These are phyloP conservation scores for Cottoperca gobio DNA, from an alignment of 2,797 vertebrate genomes.

Conservation along the genomic window DNA sequence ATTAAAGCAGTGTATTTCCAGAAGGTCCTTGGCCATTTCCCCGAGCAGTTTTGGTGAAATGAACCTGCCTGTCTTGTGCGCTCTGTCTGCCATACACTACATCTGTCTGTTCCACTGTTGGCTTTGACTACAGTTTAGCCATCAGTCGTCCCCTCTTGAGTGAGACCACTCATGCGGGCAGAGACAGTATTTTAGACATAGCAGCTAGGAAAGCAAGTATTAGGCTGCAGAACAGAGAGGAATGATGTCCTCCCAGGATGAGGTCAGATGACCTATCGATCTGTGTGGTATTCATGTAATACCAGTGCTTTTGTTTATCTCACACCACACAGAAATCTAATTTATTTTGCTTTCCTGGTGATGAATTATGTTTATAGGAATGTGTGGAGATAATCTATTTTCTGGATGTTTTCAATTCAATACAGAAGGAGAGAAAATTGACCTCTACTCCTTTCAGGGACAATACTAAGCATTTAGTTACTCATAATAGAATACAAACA, in stretches of 20 bases:
- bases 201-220: constrained; percentile 25
- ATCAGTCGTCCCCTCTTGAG: constrained; percentile 38
- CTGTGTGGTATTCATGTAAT: constrained; percentile 51
- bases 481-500: constrained; percentile 61
- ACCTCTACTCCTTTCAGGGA: constrained; percentile 51
- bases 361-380: constrained; percentile 73
- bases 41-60: neutral
- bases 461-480: constrained; percentile 66
- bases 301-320: constrained; percentile 61
- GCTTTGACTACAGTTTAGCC: constrained; percentile 40
- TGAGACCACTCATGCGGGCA: constrained; percentile 38
- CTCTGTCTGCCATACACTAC: constrained; percentile 13
- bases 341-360: constrained; percentile 63
- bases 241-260: constrained; percentile 42
- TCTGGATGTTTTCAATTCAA: constrained; percentile 63
- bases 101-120: constrained; percentile 32
- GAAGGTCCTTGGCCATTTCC: constrained; percentile 18
- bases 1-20: constrained; percentile 28
- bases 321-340: constrained; percentile 41
- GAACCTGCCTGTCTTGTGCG: constrained; percentile 16
- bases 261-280: constrained; percentile 54
- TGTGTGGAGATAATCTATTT: constrained; percentile 63
- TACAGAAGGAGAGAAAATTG: constrained; percentile 53
- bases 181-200: constrained; percentile 5
- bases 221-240: constrained; percentile 23